Base-by-base conservation (phyloP, 2,797 vertebrate species). In the Threskiornis aethiopicus region DNA sequence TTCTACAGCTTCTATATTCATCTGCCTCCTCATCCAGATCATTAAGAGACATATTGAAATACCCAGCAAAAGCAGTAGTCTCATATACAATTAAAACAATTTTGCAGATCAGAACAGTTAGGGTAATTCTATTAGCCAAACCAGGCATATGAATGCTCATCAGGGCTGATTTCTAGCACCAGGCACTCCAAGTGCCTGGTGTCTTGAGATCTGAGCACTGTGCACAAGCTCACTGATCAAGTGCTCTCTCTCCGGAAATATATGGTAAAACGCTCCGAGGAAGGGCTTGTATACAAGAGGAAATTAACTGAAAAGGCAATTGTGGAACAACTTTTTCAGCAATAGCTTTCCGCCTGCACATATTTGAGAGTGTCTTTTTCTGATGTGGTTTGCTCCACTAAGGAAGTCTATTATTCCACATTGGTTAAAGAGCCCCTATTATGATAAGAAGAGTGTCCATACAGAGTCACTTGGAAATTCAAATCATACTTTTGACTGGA, bases 271-370 rank as follows among this genome's bases (percentile, higher is more conserved):
- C 12, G 35, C 69, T 81, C 37, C 6, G 35, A 87, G 67, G 49
- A 92, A 49, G 39, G 47, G n/a, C 67, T 90, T 15, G 4, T 61
- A 25, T 57, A 78, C 35, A 81, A 79, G 65, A 75, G 92, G 54
- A 93, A 96, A 89, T 89, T 20, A 90, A 78, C 65, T 84, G 81
- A 37, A 92, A 85, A 92, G 79, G 75, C 65, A 85, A 39, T 85
- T 44, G 71, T 58, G 72, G 41, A 67, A 47, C 35, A 80, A 78
- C 39, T n/a, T 89, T 73, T 85, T 64, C 88, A 69, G 78, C 84
- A 87, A 39, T 5, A 94, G 81, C 42, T 89, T 89, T 69, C 82
- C 0, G 1, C 42, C 42, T 41, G 46, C 5, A 3, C 33, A 28
- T 46, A 75, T 92, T 20, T 54, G 65, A 82, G 16, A 76, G 47